Percentiles rank a stretch among this genome's conserved stretches.
phyloP scores from a whole-genome alignment of 2,113 vertebrate species.

The Colinus virginianus region DNA sequence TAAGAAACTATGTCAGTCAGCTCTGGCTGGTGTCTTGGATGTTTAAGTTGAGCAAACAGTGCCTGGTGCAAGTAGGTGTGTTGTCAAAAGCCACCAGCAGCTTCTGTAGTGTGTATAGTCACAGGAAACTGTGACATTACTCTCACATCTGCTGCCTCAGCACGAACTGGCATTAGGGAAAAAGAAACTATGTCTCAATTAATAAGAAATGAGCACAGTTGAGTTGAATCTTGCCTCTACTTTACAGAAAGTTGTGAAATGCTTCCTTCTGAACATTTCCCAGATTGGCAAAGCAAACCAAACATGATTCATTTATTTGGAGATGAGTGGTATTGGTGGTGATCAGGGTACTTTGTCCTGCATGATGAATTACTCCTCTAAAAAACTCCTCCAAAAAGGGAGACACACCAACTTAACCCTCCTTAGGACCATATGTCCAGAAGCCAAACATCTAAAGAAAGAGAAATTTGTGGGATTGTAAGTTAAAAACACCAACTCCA shows the following conservation, averaged over 20 bases:
- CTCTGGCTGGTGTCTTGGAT: background rate
- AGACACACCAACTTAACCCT: background rate
- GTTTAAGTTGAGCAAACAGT: background rate
- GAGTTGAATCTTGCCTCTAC: background rate
- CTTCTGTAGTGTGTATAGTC: background rate
- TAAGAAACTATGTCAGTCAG: background rate
- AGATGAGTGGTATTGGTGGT: background rate
- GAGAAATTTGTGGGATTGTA: background rate
- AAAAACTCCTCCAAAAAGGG: background rate
- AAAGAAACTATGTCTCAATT: background rate
- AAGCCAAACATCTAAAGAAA: background rate
- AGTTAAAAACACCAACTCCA: background rate
- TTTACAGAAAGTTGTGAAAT: conserved; percentile 60
- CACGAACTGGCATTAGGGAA: background rate
- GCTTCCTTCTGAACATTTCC: conserved; percentile 2
- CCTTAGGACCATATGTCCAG: background rate
- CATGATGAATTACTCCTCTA: background rate
- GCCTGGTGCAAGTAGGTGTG: background rate
- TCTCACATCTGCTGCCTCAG: fast-evolving
- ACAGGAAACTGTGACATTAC: conserved; percentile 11
- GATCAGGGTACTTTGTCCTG: background rate
- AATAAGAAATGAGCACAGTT: background rate
- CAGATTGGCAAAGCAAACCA: background rate
- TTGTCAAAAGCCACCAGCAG: background rate
- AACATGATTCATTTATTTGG: background rate